These are phyloP conservation scores for Pavo muticus DNA, from an alignment of 2,113 vertebrate genomes.

Conservation along the genomic window DNA sequence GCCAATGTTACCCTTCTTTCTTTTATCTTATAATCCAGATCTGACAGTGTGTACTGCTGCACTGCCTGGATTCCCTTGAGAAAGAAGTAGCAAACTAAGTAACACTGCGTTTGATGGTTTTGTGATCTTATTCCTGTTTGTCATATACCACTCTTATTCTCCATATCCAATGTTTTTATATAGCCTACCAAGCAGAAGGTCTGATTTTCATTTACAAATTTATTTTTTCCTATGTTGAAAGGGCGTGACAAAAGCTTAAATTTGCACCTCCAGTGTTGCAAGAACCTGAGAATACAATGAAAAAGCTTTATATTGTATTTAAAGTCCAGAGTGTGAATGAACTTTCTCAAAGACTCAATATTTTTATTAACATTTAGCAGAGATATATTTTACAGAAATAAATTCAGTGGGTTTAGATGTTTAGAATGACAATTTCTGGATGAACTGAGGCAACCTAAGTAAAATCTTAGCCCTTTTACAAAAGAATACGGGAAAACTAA, in stretches of 20 bases:
- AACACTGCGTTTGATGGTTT: neutral
- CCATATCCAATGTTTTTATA: neutral
- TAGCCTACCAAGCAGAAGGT: neutral
- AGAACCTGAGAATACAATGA: slow-evolving; percentile 23
- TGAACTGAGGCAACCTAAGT: neutral
- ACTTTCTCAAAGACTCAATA: slow-evolving; percentile 38
- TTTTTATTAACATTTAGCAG: slow-evolving; percentile 56
- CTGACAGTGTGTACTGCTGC: neutral
- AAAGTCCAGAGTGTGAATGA: slow-evolving; percentile 34
- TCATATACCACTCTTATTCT: neutral
- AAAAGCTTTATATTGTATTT: slow-evolving; percentile 42
- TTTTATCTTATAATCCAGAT: slow-evolving; percentile 24
- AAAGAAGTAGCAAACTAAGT: neutral
- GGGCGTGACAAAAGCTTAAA: slow-evolving; percentile 10
- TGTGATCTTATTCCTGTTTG: neutral
- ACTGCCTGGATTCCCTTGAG: neutral
- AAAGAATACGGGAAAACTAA: neutral
- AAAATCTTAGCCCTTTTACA: neutral
- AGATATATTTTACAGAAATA: slow-evolving; percentile 50
- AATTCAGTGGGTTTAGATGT: neutral
- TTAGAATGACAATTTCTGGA: neutral
- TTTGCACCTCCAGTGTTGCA: slow-evolving; percentile 34
- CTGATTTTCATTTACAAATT: slow-evolving; percentile 42
- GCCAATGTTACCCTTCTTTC: neutral
- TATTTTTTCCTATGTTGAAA: slow-evolving; percentile 10